Evolutionary conservation across 92 coral and sea anemone species (phyloP).

Genomic region (Porites cylindrica): DNA sequence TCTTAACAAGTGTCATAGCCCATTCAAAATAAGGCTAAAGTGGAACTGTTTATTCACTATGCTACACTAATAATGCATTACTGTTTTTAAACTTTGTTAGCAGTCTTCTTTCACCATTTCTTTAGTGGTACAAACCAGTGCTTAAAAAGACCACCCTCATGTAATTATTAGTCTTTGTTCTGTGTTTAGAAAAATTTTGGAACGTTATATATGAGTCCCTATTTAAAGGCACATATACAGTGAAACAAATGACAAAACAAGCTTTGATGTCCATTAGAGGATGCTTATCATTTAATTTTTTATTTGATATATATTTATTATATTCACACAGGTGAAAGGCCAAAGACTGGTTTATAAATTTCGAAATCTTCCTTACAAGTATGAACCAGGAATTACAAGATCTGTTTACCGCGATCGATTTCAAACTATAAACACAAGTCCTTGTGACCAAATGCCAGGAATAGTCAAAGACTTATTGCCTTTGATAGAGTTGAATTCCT

Average conservation of each 20-base stretch:
- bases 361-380: constrained; percentile 83
- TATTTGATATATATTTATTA: background rate
- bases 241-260: background rate
- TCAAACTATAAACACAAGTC: background rate
- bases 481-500: too few species aligned
- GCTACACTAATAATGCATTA: background rate
- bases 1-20: background rate
- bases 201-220: background rate
- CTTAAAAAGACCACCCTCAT: too few species aligned
- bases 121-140: too few species aligned
- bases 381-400: constrained; percentile 65
- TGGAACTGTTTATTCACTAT: background rate
- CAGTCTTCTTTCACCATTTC: too few species aligned
- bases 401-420: constrained; percentile 1
- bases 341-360: constrained; percentile 89
- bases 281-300: too few species aligned
- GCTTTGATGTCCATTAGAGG: background rate
- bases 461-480: background rate
- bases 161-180: background rate
- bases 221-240: background rate
- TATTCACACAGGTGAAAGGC: constrained; percentile 73
- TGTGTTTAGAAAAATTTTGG: background rate
- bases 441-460: background rate
- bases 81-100: background rate
- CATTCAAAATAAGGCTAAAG: background rate